Base-by-base conservation (phyloP, 2,797 vertebrate species). In the Microctenopoma lineatum region DNA sequence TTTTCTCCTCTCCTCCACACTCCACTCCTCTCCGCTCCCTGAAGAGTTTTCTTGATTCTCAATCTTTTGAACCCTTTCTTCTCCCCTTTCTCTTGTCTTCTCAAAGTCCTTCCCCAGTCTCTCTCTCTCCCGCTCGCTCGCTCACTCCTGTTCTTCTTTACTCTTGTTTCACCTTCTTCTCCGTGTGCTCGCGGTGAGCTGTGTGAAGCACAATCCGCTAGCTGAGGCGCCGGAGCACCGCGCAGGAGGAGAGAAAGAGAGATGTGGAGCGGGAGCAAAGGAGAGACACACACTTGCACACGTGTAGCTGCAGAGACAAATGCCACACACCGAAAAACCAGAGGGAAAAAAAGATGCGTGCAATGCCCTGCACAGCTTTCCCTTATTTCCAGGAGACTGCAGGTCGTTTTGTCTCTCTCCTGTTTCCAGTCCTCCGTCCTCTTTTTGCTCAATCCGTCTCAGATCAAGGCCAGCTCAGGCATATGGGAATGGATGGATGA, bases 401-500 rank as follows among this genome's bases (percentile, higher is more conserved):
- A 76, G 84, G 53, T 89, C 75, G 87, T 83, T 81, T 75, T 74
- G 73, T 82, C 74, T 81, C 75, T 75, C 73, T 79, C 76, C 74
- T 83, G 70, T 74, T 84, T 79, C 58, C 67, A 56, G 76, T 85
- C 80, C 84, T 82, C 69, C 75, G 72, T 91, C 79, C 72, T 78
- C 59, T 83, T 77, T 84, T 56, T 42, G 62, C 71, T 75, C 56
- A 73, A 77, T 92, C 86, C 85, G 75, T 85, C 88, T 89, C 70
- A 84, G 76, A 87, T 87, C 74, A 79, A 81, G 83, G 76, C 74
- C 73, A 70, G 80, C 71, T 73, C 63, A 34, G 81, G 83, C 73
- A 79, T 54, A 59, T 67, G 85, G 81, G 78, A 73, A 69, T 38
- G 76, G 94, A 89, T 85, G 80, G 93, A 92, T 90, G 91, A 90